Base-by-base conservation (phyloP, 2,888 invertebrate genomes). In the Torymus aiolomorphi region DNA sequence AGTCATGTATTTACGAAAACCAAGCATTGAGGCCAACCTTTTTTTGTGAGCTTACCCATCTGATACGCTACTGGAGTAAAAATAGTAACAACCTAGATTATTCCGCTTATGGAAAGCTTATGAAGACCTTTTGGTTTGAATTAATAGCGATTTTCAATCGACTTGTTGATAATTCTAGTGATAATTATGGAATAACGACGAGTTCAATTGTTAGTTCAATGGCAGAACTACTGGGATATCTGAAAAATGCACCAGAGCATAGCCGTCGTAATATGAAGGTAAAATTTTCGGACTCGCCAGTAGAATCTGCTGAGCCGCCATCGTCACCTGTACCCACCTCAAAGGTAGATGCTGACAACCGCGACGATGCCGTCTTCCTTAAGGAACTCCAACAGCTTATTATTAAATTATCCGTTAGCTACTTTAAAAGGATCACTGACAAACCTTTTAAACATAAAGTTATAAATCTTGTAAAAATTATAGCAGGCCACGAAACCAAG, bases 11-110 rank as follows among this genome's bases (percentile, higher is more conserved):
- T 14, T 88, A 79, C 12, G 92, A 91, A 80, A 88, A 89, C 49
- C 86, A 87, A 61, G 82, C 87, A 0, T 87, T 90, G 69, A 90
- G 90, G 56, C 92, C 92, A 84, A 88, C 89, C 24, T 88, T 93
- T 52, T 93, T 92, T 82, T 90, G 89, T 74, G 92, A 93, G 82
- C 88, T 92, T 1, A 88, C 93, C 0, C 89, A 90, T 2, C 84
- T 94, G 54, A 85, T 93, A 54, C 92, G 92, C n/a, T 93, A 92
- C 84, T 94, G 93, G 93, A 91, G 91, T 82, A 91, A 92, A 87
- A 92, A 92, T 83, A 85, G 90, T 4, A 82, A 86, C 8, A 86
- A 87, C 2, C 74, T 86, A 1, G 88, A 89, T 57, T 86, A 85
- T 61, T 82, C 85, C 66, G 88, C 88, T 42, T 91, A 91, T 78